Evolutionary conservation across 2,113 vertebrate genomes (phyloP), one percentile per base, ranked within the genome.

Genomic region (Sisor rabdophorus): DNA sequence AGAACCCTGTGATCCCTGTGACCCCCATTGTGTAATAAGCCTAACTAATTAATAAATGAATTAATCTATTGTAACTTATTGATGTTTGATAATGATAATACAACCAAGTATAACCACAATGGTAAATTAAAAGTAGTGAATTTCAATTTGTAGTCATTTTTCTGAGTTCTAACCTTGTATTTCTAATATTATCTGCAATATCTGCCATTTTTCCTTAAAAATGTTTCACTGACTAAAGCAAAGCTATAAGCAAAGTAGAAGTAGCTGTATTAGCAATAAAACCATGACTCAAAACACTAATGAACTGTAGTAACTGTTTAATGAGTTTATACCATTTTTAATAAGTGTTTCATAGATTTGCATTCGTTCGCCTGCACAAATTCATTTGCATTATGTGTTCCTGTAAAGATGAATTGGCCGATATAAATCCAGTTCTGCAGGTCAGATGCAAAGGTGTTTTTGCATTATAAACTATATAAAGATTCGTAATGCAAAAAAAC

Each of bases 191-290:
- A 6, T 32, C 28, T 10, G 3, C 30, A 32, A 30, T 61, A n/a
- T n/a, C n/a, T 36, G 20, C 8, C 32, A 17, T 2, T 3, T 36
- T 64, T 19, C 28, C 36, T 19, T n/a, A 2, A 64, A 64, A 13
- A 4, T 36, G 11, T n/a, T 64, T 64, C 19, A 64, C 4, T 64
- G 11, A 40, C 11, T 63, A 63, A 61, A n/a, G 19, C 32, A 65
- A 65, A 65, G 12, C 20, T 65, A 10, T 12, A 65, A 47, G 63
- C 63, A 65, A 47, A 32, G 28, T 61, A 40, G 63, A 13, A 65
- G 22, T 15, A 65, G 5, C 11, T 47, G n/a, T 22, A 22, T 32
- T 32, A 61, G 2, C 30, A n/a, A 61, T 9, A 36, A 1, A n/a
- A 12, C 6, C 10, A 44, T 64, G 32, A 24, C 6, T 65, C 12